phyloP scores from a whole-genome alignment of 2,797 vertebrate genomes.

The Gymnoscopelus microlampas region DNA sequence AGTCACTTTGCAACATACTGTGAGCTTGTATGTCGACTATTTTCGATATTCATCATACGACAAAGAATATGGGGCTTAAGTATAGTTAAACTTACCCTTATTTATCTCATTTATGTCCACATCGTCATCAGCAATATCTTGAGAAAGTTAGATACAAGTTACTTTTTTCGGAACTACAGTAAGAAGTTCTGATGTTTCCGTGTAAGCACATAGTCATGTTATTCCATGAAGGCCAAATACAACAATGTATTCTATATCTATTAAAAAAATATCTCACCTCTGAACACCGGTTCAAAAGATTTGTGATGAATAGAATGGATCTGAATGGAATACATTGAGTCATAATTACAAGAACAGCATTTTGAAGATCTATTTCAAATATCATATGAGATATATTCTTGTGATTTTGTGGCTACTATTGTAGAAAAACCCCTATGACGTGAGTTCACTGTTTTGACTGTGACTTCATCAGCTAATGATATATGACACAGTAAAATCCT shows the following conservation, averaged over 20 bases:
- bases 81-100: constrained; percentile 46
- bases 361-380: no score
- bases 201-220: background rate
- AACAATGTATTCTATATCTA: background rate
- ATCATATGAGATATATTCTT: no score
- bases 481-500: no score
- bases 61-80: no score
- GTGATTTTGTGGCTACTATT: background rate
- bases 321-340: background rate
- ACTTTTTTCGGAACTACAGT: no score
- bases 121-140: constrained; percentile 27
- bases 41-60: no score
- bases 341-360: background rate
- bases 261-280: constrained; percentile 21
- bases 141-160: background rate
- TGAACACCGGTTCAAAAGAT: constrained; percentile 7
- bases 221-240: no score
- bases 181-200: background rate
- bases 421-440: background rate
- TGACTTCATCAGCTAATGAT: background rate
- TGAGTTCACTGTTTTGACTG: background rate
- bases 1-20: no score
- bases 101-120: constrained; percentile 41
- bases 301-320: constrained; percentile 7
- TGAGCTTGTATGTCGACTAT: no score